These are phyloP conservation scores for Dynastes grantii DNA, from an alignment of 2,888 invertebrate genomes.

Conservation along the genomic window DNA sequence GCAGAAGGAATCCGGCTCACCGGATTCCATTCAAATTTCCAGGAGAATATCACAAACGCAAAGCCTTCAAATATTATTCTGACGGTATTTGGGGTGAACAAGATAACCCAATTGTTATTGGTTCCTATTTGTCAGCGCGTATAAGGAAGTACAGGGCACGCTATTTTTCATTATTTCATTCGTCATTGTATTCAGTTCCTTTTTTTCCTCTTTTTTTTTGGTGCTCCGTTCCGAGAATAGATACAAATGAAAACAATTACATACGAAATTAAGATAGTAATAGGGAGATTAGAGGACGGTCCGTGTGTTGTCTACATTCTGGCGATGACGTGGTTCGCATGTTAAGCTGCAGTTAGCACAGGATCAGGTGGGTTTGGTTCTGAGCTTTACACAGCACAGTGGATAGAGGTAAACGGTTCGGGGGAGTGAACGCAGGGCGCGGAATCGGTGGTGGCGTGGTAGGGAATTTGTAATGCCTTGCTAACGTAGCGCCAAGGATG, in stretches of 20 bases:
- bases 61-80: constrained; percentile 21
- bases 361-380: constrained; percentile 66
- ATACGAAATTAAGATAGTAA: constrained; percentile 67
- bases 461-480: constrained; percentile 58
- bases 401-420: constrained; percentile 44
- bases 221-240: constrained; percentile 26
- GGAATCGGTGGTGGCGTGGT: constrained; percentile 57
- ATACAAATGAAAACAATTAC: constrained; percentile 53
- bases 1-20: constrained; percentile 21
- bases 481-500: constrained; percentile 54
- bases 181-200: not conserved
- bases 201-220: not conserved
- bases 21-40: constrained; percentile 46
- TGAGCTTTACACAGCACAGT: constrained; percentile 61
- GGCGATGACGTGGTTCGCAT: constrained; percentile 65
- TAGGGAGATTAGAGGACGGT: constrained; percentile 59
- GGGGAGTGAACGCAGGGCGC: constrained; percentile 52
- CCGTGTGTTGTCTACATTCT: constrained; percentile 64
- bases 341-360: constrained; percentile 64
- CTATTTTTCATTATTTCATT: too few species aligned
- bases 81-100: constrained; percentile 31
- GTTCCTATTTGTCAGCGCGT: constrained; percentile 3
- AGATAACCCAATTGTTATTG: constrained; percentile 31
- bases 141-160: not conserved
- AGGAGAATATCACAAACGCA: constrained; percentile 25